A percentile compares a stretch with the other conserved stretches of the same genome.
Conservation (phyloP, 2,797 vertebrate species). For the Betta splendens region DNA sequence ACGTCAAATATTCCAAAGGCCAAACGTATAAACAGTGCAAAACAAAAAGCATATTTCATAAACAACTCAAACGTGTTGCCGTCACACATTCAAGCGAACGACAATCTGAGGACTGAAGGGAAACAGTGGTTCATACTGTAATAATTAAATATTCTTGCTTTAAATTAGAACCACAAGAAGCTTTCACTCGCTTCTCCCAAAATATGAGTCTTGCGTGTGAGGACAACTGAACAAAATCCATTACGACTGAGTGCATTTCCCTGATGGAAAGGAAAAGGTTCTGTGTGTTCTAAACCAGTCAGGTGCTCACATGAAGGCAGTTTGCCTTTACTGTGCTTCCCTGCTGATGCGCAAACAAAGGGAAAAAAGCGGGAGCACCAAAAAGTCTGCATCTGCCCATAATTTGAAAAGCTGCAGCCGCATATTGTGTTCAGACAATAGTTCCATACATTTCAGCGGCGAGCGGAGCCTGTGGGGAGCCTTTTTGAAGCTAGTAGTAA, state of each 20-base stretch:
- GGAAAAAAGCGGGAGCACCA: no score
- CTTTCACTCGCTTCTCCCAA: background rate
- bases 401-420: no score
- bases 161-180: background rate
- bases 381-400: no score
- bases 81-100: background rate
- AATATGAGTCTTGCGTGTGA: background rate
- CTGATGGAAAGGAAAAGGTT: background rate
- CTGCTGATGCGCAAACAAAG: no score
- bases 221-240: background rate
- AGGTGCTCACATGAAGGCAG: background rate
- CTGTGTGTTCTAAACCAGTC: background rate
- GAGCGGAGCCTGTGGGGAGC: no score
- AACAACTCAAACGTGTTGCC: background rate
- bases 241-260: background rate
- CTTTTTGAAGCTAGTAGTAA: no score
- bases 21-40: slow-evolving; percentile 8
- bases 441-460: no score
- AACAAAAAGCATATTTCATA: background rate
- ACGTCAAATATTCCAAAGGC: slow-evolving; percentile 17
- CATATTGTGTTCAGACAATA: no score
- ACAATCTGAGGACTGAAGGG: background rate
- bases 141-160: background rate
- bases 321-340: no score
- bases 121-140: no score